These are phyloP conservation scores for Gymnobelideus leadbeateri DNA, from an alignment of 2,113 vertebrate genomes.

Conservation along the genomic window DNA sequence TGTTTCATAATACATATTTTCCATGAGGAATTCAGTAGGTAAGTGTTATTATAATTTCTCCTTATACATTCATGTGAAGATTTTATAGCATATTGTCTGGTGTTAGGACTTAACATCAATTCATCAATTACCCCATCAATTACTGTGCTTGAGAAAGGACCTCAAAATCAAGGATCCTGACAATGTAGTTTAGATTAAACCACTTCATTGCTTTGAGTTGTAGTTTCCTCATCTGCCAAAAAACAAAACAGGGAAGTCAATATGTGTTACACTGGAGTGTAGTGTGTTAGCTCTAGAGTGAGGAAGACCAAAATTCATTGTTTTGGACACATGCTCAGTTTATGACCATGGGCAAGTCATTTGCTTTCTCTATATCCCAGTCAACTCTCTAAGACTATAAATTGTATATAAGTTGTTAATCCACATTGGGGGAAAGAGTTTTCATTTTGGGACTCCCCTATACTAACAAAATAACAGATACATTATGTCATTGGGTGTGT, in stretches of 20 bases:
- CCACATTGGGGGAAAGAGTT: not conserved
- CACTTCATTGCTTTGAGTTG: not conserved
- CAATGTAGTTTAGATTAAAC: not conserved
- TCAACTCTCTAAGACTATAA: not conserved
- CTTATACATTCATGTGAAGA: not conserved
- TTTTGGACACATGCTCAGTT: not conserved
- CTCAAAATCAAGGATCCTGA: not conserved
- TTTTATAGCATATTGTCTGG: not conserved
- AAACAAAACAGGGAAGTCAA: not conserved
- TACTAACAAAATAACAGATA: not conserved
- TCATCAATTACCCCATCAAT: too few species aligned
- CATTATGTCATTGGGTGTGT: not conserved
- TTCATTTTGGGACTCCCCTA: not conserved
- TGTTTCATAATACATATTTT: constrained; percentile 25
- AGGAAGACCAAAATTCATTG: not conserved
- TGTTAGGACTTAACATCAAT: not conserved
- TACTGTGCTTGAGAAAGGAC: not conserved
- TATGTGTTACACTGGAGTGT: too few species aligned
- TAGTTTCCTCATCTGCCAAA: constrained; percentile 3
- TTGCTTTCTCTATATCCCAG: not conserved
- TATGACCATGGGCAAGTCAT: not conserved
- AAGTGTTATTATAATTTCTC: not conserved
- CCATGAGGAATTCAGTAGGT: not conserved
- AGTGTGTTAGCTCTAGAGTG: not conserved
- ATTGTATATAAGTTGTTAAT: not conserved